phyloP scores from a whole-genome alignment of 2,888 invertebrate genomes.

The Anodontia alba region DNA sequence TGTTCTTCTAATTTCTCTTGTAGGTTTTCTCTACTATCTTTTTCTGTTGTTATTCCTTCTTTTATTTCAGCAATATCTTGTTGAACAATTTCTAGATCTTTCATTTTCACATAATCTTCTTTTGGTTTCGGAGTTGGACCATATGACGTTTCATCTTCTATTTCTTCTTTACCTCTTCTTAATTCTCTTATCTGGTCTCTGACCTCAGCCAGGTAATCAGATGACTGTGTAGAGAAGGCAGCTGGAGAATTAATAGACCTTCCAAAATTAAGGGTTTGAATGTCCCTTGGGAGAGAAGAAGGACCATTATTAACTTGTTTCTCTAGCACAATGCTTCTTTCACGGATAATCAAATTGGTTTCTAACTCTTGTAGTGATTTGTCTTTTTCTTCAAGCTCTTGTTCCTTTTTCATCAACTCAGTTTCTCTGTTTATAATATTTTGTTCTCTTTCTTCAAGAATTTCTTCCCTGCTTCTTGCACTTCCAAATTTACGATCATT shows the following conservation, averaged over 20 bases:
- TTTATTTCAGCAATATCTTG: constrained; percentile 45
- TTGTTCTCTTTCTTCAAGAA: constrained; percentile 43
- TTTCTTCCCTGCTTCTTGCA: constrained; percentile 46
- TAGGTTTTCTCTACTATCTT: constrained; percentile 34
- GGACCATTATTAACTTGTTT: background rate
- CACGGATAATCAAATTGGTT: constrained; percentile 27
- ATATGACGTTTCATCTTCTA: constrained; percentile 45
- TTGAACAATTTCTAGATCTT: constrained; percentile 51
- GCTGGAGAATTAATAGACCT: constrained; percentile 16
- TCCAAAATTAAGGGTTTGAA: background rate
- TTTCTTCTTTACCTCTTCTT: constrained; percentile 44
- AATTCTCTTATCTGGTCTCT: constrained; percentile 49
- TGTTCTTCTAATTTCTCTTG: constrained; percentile 49
- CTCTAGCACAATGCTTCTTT: constrained; percentile 1
- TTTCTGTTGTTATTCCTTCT: constrained; percentile 52
- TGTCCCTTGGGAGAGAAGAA: constrained; percentile 8
- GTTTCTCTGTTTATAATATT: constrained; percentile 42
- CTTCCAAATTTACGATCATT: background rate
- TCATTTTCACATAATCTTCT: constrained; percentile 51
- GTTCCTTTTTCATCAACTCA: constrained; percentile 44
- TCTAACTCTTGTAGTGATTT: constrained; percentile 43
- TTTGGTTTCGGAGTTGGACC: constrained; percentile 32
- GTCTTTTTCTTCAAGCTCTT: constrained; percentile 45
- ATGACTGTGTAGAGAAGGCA: constrained; percentile 46
- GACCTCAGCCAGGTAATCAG: constrained; percentile 48